phyloP scores from a whole-genome alignment of 2,797 vertebrate genomes.

The Phalanger gymnotis region DNA sequence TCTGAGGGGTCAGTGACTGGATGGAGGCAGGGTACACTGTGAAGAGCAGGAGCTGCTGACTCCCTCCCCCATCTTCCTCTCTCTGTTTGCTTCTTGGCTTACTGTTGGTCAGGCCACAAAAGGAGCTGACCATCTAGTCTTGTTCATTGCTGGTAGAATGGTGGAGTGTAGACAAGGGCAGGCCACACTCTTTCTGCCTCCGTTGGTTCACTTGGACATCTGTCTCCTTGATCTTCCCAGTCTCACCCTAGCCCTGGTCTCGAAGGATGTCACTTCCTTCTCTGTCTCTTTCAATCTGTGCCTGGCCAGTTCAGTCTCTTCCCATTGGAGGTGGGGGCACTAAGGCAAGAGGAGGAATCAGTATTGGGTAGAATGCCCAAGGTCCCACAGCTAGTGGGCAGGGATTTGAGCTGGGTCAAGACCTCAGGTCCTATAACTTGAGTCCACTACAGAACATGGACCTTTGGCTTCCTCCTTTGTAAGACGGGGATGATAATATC shows the following conservation, averaged over 20 bases:
- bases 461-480: too few species aligned
- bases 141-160: neutral
- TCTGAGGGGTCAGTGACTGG: neutral
- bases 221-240: neutral
- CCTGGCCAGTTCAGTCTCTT: neutral
- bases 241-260: too few species aligned
- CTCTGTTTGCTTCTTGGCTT: neutral
- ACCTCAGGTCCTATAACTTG: neutral
- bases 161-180: too few species aligned
- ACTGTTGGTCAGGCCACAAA: neutral
- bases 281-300: neutral
- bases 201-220: neutral
- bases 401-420: slow-evolving; percentile 5
- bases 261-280: too few species aligned
- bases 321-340: neutral
- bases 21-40: too few species aligned
- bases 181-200: neutral
- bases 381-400: neutral
- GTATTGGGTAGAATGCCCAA: too few species aligned
- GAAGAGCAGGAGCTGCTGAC: neutral
- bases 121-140: neutral
- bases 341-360: neutral
- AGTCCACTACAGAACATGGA: neutral
- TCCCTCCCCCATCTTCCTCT: neutral
- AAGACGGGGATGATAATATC: neutral